These are phyloP conservation scores for Megaustenia siamemsis DNA, from an alignment of 2,888 invertebrate genomes.

Conservation along the genomic window DNA sequence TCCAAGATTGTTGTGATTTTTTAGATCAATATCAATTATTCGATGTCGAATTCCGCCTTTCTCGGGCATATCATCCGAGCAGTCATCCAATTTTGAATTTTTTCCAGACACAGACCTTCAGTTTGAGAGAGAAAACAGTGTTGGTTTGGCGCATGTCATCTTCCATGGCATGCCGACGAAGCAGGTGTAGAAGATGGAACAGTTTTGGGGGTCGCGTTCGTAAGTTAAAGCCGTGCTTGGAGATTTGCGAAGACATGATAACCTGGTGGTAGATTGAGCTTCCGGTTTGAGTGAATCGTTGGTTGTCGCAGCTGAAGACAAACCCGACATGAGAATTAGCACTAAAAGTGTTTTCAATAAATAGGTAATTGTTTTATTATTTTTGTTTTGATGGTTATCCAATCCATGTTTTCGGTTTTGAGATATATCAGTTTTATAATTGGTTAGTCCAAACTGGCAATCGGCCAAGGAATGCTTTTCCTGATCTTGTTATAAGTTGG, in stretches of 20 bases:
- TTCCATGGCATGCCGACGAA: constrained; percentile 54
- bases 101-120: constrained; percentile 61
- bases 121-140: constrained; percentile 59
- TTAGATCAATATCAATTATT: too few species aligned
- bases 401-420: background rate
- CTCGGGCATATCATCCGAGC: background rate
- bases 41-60: too few species aligned
- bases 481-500: too few species aligned
- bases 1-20: too few species aligned
- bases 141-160: constrained; percentile 50
- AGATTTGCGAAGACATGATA: background rate
- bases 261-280: background rate
- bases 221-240: background rate
- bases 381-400: background rate
- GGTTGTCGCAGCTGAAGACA: background rate
- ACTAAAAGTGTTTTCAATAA: background rate
- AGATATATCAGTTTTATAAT: background rate
- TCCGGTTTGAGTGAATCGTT: background rate
- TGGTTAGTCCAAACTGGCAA: background rate
- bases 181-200: constrained; percentile 59
- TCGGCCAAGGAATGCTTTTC: background rate
- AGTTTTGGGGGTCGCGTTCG: constrained; percentile 36
- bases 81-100: constrained; percentile 59
- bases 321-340: background rate
- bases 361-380: background rate